Base-by-base conservation (phyloP, 2,888 invertebrate species). In the Gordius sp. region DNA sequence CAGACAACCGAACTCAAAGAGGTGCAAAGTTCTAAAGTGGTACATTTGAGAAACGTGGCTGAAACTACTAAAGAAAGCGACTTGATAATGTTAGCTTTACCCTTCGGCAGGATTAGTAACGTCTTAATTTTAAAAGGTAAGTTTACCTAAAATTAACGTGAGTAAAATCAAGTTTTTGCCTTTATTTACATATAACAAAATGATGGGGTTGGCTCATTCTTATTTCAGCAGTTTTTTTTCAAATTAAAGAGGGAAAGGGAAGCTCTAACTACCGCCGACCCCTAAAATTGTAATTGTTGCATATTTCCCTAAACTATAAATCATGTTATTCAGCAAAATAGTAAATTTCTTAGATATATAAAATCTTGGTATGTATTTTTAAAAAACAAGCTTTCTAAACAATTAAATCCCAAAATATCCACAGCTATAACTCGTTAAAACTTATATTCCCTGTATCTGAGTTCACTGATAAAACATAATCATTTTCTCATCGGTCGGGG, bases 31-130 rank as follows among this genome's bases (percentile, higher is more conserved):
- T 47, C 47, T 13, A 47, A 20, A 20, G 47, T 47, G 8, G 20
- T 47, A 18, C 47, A 47, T 47, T 20, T 47, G 20, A 8, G 47
- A 4, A 47, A 47, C 20, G 47, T 47, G 47, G 47, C 47, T 47
- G 47, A 47, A 18, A 4, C 23, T n/a, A 20, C 23, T 8, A n/a
- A 4, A 4, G 47, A 47, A n/a, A 18, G n/a, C 4, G 47, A 47
- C 20, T 20, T 47, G 16, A 47, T 47, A n/a, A 18, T n/a, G 4
- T 20, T 47, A 20, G 47, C 47, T 23, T 23, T 47, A n/a, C 47
- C 47, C 23, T 47, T 47, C 20, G 47, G 47, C 4, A 13, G 23
- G 4, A 4, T 47, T 8, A n/a, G 47, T 23, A 47, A 47, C 20
- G 47, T 47, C 4, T 47, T 47, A 20, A 8, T 47, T 47, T 47